These are phyloP conservation scores for Manacus vitellinus DNA, from an alignment of 2,113 vertebrate species.

Conservation along the genomic window DNA sequence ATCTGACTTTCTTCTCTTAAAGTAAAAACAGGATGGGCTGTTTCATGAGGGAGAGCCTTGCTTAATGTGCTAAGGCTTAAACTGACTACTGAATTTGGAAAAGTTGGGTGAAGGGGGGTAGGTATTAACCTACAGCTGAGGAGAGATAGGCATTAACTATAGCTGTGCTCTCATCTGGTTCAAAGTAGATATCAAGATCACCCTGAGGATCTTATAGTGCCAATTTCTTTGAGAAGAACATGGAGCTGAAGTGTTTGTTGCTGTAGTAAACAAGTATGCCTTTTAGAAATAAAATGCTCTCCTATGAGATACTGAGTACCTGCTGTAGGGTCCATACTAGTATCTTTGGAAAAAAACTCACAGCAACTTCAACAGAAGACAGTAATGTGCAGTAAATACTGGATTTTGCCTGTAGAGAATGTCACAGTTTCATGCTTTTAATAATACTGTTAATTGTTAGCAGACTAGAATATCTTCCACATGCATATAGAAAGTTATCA, in stretches of 20 bases:
- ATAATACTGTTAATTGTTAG: not conserved
- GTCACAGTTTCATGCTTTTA: not conserved
- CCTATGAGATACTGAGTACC: not conserved
- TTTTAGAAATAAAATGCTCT: not conserved
- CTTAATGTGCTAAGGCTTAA: not conserved
- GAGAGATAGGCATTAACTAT: not conserved
- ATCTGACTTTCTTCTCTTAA: not conserved
- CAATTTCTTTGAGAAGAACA: not conserved
- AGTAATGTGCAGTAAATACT: not conserved
- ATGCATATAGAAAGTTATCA: not conserved
- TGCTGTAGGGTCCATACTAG: not conserved
- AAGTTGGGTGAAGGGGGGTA: not conserved
- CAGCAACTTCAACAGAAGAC: not conserved
- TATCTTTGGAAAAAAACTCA: accelerated
- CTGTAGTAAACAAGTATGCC: not conserved
- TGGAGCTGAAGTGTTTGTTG: not conserved
- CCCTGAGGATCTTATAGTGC: not conserved
- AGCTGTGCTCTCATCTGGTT: accelerated
- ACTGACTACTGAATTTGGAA: not conserved
- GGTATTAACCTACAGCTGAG: not conserved
- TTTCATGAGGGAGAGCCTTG: not conserved
- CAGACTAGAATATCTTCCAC: not conserved
- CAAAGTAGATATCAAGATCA: not conserved
- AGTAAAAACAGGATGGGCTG: not conserved
- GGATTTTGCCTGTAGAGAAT: not conserved